A percentile compares a stretch with the other conserved stretches of the same genome.
phyloP scores from a whole-genome alignment of 2,888 invertebrate species.

The Chrysolina haemoptera region DNA sequence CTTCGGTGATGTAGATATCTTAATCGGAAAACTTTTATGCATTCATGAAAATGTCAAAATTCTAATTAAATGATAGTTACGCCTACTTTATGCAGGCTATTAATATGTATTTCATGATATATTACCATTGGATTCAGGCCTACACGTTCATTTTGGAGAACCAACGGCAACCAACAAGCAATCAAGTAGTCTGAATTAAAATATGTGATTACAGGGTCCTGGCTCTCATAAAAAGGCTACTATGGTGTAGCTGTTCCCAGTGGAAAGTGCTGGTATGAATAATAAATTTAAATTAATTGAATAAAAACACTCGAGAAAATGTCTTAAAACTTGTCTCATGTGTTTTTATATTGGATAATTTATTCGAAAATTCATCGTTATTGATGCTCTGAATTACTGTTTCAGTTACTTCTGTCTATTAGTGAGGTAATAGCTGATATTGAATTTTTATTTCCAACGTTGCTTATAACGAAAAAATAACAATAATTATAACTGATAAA shows the following conservation, averaged over 20 bases:
- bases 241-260: not conserved
- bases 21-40: slow-evolving; percentile 43
- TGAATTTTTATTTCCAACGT: too few relatives aligned
- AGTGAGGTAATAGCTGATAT: too few relatives aligned
- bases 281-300: not conserved
- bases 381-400: too few relatives aligned
- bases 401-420: too few relatives aligned
- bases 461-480: too few relatives aligned
- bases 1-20: slow-evolving; percentile 39
- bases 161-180: slow-evolving; percentile 26
- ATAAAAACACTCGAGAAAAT: too few relatives aligned
- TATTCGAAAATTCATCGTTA: too few relatives aligned
- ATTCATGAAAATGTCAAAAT: slow-evolving; percentile 48
- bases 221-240: not conserved
- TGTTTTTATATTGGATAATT: too few relatives aligned
- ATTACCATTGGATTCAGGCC: slow-evolving; percentile 40
- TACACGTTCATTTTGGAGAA: slow-evolving; percentile 37
- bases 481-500: too few relatives aligned
- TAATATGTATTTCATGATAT: slow-evolving; percentile 46
- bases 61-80: slow-evolving; percentile 48
- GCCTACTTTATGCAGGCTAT: slow-evolving; percentile 45
- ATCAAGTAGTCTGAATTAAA: slow-evolving; percentile 20
- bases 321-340: too few relatives aligned
- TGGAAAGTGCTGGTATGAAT: not conserved
- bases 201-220: slow-evolving; percentile 21